These are phyloP conservation scores for Heteropelma amictum DNA, from an alignment of 2,888 invertebrate species.

Conservation along the genomic window DNA sequence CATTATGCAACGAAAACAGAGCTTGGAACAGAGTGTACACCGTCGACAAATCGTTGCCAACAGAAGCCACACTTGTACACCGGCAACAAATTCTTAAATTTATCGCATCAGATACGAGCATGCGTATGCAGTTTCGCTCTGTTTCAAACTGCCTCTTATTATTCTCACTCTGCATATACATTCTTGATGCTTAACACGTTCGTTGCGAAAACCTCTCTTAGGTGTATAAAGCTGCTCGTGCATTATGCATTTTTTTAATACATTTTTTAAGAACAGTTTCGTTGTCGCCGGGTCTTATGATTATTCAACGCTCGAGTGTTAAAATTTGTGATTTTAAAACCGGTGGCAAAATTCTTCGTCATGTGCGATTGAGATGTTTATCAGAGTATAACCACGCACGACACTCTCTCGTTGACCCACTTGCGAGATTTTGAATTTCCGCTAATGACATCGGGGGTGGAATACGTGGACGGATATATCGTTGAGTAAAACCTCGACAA, in stretches of 20 bases:
- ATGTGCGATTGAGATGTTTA: background rate
- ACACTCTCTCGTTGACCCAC: background rate
- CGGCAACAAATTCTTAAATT: conserved; percentile 28
- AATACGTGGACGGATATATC: no score
- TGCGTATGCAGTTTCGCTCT: conserved; percentile 6
- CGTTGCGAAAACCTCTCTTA: background rate
- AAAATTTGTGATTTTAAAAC: background rate
- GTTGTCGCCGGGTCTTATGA: background rate
- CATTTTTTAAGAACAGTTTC: background rate
- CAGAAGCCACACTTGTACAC: background rate
- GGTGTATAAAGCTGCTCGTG: background rate
- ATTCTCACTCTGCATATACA: background rate
- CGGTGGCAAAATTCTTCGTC: background rate
- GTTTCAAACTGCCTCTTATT: background rate
- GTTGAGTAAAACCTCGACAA: no score
- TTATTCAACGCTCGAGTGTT: background rate
- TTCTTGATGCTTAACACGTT: conserved; percentile 23
- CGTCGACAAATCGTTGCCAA: conserved; percentile 22
- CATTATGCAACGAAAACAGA: no score
- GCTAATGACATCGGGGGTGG: background rate
- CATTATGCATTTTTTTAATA: background rate
- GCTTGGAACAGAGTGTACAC: no score
- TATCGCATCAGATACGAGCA: conserved; percentile 29
- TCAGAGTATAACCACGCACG: background rate
- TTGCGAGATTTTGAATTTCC: background rate